Conservation (phyloP, 1,140 invertebrate species). For the Matsumurasca onukii region DNA sequence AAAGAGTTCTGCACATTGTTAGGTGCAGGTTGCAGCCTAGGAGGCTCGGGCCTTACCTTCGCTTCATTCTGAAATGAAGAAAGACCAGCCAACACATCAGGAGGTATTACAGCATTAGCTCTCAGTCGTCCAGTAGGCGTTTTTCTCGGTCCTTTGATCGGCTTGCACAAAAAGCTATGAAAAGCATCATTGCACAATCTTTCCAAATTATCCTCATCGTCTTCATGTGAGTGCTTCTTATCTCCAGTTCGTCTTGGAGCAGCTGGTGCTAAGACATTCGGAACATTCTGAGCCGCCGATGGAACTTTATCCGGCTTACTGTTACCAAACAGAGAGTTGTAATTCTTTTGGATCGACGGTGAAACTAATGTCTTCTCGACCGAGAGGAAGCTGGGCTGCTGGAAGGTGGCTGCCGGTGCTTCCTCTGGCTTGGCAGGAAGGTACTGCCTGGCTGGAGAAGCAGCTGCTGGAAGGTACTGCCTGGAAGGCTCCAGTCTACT, state of each 20-base stretch:
- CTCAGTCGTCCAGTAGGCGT: constrained; percentile 34
- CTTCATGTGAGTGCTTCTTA: constrained; percentile 17
- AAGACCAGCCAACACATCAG: constrained; percentile 21
- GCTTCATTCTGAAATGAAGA: not conserved
- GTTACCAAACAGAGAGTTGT: constrained; percentile 4
- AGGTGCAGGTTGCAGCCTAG: not conserved
- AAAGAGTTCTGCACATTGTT: not conserved
- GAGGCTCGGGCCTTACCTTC: not conserved
- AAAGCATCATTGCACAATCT: constrained; percentile 37
- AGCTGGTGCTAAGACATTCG: not conserved
- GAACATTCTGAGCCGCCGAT: not conserved
- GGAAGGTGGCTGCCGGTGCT: not conserved
- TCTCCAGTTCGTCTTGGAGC: not conserved
- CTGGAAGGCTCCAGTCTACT: not conserved
- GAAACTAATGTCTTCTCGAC: constrained; percentile 15
- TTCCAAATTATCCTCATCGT: constrained; percentile 31
- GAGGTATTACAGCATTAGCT: constrained; percentile 32
- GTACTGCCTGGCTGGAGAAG: not conserved
- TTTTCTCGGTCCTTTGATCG: constrained; percentile 27
- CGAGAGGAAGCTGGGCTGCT: not conserved
- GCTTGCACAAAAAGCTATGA: constrained; percentile 38
- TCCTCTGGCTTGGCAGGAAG: not conserved
- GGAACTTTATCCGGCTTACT: not conserved
- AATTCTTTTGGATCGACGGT: constrained; percentile 1
- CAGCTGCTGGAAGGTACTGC: not conserved